Percentiles rank a stretch among this genome's conserved stretches.
These are phyloP conservation scores for Sminthopsis crassicaudata DNA, from an alignment of 2,113 vertebrate genomes.

Conservation along the genomic window DNA sequence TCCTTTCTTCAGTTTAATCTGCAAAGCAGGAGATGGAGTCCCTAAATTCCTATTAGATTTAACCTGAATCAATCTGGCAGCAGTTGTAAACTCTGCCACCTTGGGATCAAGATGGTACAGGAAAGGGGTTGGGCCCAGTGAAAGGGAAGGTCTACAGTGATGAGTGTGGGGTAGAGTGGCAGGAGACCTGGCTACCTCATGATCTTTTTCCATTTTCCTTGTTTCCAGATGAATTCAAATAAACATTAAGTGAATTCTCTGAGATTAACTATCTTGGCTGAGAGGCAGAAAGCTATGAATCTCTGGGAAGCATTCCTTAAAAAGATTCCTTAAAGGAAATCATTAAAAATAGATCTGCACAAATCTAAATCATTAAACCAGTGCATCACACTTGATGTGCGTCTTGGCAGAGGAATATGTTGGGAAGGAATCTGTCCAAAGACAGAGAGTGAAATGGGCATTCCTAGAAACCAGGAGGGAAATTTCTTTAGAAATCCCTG, in stretches of 20 bases:
- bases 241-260: too few species aligned
- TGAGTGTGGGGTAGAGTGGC: too few species aligned
- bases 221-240: background rate
- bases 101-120: background rate
- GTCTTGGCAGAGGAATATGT: background rate
- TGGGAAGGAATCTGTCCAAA: background rate
- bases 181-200: background rate
- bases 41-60: background rate
- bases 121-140: background rate
- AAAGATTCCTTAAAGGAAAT: background rate
- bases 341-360: background rate
- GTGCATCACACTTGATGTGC: background rate
- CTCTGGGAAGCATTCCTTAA: background rate
- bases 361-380: background rate
- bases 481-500: background rate
- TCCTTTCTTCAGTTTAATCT: background rate
- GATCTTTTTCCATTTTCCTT: background rate
- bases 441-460: background rate
- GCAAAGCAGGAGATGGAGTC: background rate
- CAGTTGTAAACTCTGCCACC: background rate
- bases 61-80: background rate
- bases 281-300: background rate
- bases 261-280: background rate
- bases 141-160: background rate
- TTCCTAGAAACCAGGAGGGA: background rate